phyloP scores from a whole-genome alignment of 2,797 vertebrate species.

The Thripadectes ignobilis region DNA sequence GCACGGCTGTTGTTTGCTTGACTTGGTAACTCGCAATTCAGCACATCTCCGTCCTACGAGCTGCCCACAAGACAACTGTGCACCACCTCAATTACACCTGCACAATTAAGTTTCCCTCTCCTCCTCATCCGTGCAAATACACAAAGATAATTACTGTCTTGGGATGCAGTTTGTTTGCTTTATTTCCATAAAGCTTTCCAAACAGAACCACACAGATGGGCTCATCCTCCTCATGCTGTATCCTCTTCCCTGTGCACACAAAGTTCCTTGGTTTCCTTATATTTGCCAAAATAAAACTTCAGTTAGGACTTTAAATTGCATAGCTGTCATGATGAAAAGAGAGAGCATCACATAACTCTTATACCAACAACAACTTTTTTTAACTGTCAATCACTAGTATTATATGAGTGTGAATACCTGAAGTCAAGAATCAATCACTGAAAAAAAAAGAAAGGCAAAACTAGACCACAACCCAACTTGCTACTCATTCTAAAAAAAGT shows the following conservation, averaged over 20 bases:
- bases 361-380: background rate
- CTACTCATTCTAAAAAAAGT: background rate
- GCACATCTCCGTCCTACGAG: fast-evolving
- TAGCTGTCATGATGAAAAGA: background rate
- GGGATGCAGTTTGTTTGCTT: background rate
- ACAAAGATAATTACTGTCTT: background rate
- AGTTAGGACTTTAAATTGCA: background rate
- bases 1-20: background rate
- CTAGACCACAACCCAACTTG: background rate
- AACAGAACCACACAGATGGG: background rate
- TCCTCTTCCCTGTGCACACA: background rate
- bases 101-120: background rate
- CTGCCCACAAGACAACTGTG: background rate
- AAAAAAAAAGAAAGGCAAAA: background rate
- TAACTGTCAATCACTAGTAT: background rate
- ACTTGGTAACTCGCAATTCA: background rate
- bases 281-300: background rate
- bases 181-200: background rate
- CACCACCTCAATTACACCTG: conserved; percentile 13
- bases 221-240: background rate
- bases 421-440: background rate
- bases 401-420: background rate
- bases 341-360: background rate
- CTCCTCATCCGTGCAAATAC: background rate
- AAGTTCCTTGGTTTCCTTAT: background rate